Evolutionary conservation across 2,797 vertebrate species (phyloP), one percentile per base, ranked within the genome.

Genomic region (Clarias pachynema): DNA sequence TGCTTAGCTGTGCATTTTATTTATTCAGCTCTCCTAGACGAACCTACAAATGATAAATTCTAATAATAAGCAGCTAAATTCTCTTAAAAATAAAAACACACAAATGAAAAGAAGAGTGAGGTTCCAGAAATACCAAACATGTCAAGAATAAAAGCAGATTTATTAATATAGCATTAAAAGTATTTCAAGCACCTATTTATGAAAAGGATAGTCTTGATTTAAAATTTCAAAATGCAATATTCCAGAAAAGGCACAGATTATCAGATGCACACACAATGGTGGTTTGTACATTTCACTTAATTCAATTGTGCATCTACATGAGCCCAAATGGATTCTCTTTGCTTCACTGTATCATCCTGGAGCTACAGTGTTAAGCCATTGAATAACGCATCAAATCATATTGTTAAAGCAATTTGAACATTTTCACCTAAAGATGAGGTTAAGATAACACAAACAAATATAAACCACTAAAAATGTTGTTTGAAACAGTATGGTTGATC

Each of bases 111-210:
- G 6, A 79, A 40, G 24, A 24, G 4, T 5, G 10, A 37, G 34
- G 14, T 5, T 65, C 34, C n/a, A 80, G 60, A 65, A 22, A 12
- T 8, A 60, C 29, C 1, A 24, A 49, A 29, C n/a, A 80, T 5
- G 16, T 26, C 15, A 4, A 40, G 8, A 26, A 24, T 60, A 49
- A 79, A 77, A 65, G 49, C 44, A 44, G 15, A 20, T 65, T 80
- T 80, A 49, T 65, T 80, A 80, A 65, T 80, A 65, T 12, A 80
- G 37, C 24, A 15, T 80, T 65, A 65, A 65, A 65, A 65, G 60
- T 26, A 7, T 20, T 62, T 14, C 0, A 16, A 62, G 75, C 1
- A 5, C 37, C 10, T 31, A 37, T 6, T 5, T 59, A 24, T 29
- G 26, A 53, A 59, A 31, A 60, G 57, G 59, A 40, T 2, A 6